Conservation (phyloP, 2,888 invertebrate genomes). For the Erpobdella octoculata region DNA sequence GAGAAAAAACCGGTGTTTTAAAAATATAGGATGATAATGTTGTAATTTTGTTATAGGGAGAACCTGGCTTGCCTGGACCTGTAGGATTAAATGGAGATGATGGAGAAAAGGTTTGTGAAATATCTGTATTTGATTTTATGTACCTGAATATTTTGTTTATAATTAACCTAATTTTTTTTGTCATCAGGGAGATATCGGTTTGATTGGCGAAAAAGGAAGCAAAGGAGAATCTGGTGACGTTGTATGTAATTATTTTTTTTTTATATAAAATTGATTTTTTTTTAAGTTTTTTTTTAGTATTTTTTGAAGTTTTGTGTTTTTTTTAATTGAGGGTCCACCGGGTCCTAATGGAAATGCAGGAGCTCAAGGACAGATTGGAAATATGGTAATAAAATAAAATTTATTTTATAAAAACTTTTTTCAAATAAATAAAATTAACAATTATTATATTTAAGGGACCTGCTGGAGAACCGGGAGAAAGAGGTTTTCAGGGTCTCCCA, state of each 20-base stretch:
- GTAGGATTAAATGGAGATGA: conserved; percentile 34
- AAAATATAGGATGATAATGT: no score
- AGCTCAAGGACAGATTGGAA: conserved; percentile 18
- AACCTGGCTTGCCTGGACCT: conserved; percentile 32
- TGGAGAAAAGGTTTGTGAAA: conserved; percentile 34
- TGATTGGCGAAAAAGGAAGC: conserved; percentile 72
- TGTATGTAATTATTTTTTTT: neutral
- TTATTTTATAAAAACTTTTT: conserved; percentile 9
- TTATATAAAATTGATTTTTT: neutral
- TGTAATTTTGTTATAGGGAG: conserved; percentile 30
- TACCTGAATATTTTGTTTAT: no score
- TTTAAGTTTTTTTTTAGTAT: neutral
- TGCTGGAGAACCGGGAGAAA: conserved; percentile 40
- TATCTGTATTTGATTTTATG: neutral
- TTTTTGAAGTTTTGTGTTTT: neutral
- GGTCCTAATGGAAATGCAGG: conserved; percentile 54
- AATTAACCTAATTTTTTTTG: neutral
- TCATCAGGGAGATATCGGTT: conserved; percentile 65
- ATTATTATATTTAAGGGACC: conserved; percentile 33
- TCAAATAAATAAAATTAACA: conserved; percentile 7
- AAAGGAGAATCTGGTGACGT: conserved; percentile 60
- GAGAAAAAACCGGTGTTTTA: no score
- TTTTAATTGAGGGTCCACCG: conserved; percentile 15
- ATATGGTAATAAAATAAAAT: neutral
- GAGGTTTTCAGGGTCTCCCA: conserved; percentile 56